These are phyloP conservation scores for Leucophenga varia DNA, from an alignment of 1,140 invertebrate genomes.

Conservation along the genomic window DNA sequence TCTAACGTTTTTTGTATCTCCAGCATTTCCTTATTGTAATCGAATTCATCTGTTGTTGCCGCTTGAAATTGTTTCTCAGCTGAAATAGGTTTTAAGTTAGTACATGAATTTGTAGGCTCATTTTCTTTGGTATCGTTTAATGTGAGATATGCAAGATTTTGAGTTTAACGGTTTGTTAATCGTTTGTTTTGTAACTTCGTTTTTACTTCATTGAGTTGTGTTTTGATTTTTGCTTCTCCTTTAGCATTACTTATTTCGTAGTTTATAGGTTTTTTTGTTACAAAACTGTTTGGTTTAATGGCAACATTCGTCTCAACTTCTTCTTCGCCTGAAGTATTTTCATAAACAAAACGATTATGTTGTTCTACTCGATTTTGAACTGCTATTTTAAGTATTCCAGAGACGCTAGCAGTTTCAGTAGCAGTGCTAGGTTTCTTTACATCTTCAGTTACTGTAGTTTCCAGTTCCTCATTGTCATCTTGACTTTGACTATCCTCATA, in stretches of 20 bases:
- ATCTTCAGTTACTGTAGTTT: not conserved
- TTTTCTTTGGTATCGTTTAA: too few relatives aligned
- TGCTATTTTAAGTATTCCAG: not conserved
- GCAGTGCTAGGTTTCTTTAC: not conserved
- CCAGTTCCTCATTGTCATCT: not conserved
- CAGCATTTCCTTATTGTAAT: too few relatives aligned
- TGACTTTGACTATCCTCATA: conserved; percentile 38
- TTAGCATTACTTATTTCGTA: not conserved
- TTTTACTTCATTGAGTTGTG: too few relatives aligned
- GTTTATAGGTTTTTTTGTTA: not conserved
- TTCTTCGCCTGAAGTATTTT: not conserved
- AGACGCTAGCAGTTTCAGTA: not conserved
- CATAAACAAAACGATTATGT: not conserved
- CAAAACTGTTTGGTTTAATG: not conserved
- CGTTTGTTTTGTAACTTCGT: too few relatives aligned
- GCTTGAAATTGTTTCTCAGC: too few relatives aligned
- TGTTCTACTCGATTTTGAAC: not conserved
- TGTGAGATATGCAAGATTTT: too few relatives aligned
- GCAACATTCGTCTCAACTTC: not conserved
- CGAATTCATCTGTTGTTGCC: too few relatives aligned
- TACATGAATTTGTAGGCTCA: too few relatives aligned
- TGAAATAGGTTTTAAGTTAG: too few relatives aligned
- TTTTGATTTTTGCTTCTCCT: too few relatives aligned
- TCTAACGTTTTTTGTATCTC: too few relatives aligned
- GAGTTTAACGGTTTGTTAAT: too few relatives aligned